A percentile compares a stretch with the other conserved stretches of the same genome.
Evolutionary conservation across 2,113 vertebrate species (phyloP).

Genomic region (Seriola dumerili): DNA sequence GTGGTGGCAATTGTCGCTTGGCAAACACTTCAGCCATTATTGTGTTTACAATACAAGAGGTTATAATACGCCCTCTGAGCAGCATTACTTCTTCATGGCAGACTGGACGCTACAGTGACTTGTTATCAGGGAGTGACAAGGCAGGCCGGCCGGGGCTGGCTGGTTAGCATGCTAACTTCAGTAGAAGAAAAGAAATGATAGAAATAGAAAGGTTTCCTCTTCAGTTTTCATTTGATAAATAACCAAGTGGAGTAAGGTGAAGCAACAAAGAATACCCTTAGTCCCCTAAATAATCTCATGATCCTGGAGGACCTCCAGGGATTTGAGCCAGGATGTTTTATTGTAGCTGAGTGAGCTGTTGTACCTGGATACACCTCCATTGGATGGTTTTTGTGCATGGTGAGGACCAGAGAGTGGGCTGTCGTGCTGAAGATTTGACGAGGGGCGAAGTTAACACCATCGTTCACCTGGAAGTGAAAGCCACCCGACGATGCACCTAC

Average conservation of each 20-base stretch:
- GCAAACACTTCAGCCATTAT: too few relatives aligned
- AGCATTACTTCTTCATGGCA: background rate
- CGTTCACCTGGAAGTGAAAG: constrained; percentile 93
- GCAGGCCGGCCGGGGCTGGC: too few relatives aligned
- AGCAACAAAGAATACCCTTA: background rate
- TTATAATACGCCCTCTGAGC: too few relatives aligned
- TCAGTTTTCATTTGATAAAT: background rate
- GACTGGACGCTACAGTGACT: background rate
- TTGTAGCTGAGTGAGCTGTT: background rate
- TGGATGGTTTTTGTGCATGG: constrained; percentile 86
- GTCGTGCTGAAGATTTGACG: constrained; percentile 89
- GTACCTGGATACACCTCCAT: constrained; percentile 90
- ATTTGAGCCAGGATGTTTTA: background rate
- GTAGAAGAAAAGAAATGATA: too few relatives aligned
- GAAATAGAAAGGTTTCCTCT: background rate
- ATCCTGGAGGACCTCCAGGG: background rate
- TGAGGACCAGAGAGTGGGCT: constrained; percentile 83
- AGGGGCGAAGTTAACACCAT: constrained; percentile 90
- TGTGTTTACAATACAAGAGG: too few relatives aligned
- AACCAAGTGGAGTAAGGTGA: background rate
- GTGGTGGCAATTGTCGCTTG: too few relatives aligned
- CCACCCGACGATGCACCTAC: constrained; percentile 89
- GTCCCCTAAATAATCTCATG: background rate
- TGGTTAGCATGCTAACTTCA: too few relatives aligned
- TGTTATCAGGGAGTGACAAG: too few relatives aligned